Evolutionary conservation across 2,888 invertebrate species (phyloP).

Genomic region (Drosophila flavopinicola): DNA sequence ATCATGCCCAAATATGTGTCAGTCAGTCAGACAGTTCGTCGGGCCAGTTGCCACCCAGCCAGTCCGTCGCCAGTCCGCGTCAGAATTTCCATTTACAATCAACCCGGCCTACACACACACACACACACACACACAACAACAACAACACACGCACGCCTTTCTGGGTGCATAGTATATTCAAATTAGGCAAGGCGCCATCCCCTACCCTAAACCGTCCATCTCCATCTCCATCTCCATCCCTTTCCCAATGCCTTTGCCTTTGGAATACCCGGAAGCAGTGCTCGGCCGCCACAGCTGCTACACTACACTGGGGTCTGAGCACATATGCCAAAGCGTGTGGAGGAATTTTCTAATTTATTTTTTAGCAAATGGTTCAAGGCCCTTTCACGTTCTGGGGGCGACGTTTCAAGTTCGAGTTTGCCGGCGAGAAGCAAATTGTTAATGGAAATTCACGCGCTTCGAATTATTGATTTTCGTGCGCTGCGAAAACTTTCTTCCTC

Average conservation of each 20-base stretch:
- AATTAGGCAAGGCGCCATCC: slow-evolving; percentile 71
- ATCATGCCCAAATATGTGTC: slow-evolving; percentile 81
- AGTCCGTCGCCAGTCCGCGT: slow-evolving; percentile 37
- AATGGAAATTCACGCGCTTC: slow-evolving; percentile 71
- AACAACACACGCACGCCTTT: slow-evolving; percentile 27
- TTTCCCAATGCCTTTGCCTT: slow-evolving; percentile 14
- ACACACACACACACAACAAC: slow-evolving; percentile 23
- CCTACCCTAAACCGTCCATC: slow-evolving; percentile 28
- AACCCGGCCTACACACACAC: slow-evolving; percentile 32
- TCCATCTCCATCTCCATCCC: slow-evolving; percentile 16
- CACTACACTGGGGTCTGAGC: slow-evolving; percentile 42
- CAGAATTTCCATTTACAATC: slow-evolving; percentile 65
- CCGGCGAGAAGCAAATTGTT: slow-evolving; percentile 67
- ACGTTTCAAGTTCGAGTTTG: slow-evolving; percentile 65
- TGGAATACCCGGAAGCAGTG: slow-evolving; percentile 27
- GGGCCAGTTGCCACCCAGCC: slow-evolving; percentile 43
- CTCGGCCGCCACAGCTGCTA: slow-evolving; percentile 30
- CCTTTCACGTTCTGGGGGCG: slow-evolving; percentile 50
- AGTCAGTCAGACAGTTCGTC: slow-evolving; percentile 50
- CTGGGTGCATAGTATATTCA: slow-evolving; percentile 60
- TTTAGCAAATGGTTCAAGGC: slow-evolving; percentile 83
- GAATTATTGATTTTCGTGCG: slow-evolving; percentile 74
- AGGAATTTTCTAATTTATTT: slow-evolving; percentile 84
- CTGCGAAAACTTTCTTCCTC: slow-evolving; percentile 58
- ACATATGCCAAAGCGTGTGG: slow-evolving; percentile 66